Conservation (phyloP, 2,797 vertebrate species). For the Sebastes jordani region DNA sequence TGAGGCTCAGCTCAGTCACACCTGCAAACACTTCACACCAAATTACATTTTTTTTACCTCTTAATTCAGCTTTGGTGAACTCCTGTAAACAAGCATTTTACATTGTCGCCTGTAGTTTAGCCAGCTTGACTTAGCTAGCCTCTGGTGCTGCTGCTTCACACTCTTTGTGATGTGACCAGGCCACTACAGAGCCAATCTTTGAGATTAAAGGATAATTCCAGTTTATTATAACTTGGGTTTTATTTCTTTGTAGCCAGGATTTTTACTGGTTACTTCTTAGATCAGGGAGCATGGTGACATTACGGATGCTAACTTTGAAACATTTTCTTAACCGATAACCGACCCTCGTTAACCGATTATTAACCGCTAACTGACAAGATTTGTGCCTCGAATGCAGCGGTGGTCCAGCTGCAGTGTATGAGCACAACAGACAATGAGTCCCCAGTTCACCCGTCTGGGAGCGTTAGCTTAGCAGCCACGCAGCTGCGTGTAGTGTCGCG, state of each 20-base stretch:
- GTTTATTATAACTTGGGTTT: background rate
- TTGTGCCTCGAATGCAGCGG: too few species aligned
- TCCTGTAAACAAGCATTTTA: background rate
- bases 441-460: too few species aligned
- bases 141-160: background rate
- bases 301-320: too few species aligned
- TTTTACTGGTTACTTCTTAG: background rate
- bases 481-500: too few species aligned
- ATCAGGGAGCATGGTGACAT: background rate
- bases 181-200: background rate
- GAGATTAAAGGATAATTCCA: background rate
- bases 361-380: too few species aligned
- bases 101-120: background rate
- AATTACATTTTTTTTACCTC: background rate
- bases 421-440: too few species aligned
- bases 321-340: too few species aligned
- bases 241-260: background rate
- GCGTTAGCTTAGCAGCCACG: too few species aligned
- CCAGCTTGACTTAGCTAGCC: background rate
- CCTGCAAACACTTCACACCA: background rate
- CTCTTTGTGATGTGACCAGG: background rate
- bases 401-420: too few species aligned
- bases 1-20: background rate
- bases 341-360: too few species aligned
- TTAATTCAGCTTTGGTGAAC: background rate